Evolutionary conservation across 2,113 vertebrate genomes (phyloP), one percentile per base, ranked within the genome.

Genomic region (Corynorhinus townsendii): DNA sequence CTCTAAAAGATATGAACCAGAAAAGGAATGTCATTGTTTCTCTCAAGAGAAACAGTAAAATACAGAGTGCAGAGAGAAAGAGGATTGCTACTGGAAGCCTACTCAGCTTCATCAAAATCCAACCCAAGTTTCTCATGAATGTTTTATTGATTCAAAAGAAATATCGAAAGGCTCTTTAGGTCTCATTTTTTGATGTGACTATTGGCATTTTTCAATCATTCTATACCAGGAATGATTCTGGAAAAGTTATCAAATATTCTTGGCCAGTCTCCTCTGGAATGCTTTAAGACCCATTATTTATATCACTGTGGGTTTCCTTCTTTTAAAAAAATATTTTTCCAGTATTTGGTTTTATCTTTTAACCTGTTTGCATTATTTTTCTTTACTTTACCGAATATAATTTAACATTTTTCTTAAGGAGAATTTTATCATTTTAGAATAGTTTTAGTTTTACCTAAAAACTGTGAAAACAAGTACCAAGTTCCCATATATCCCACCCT

Each of bases 1-100:
- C 33, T 47, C 87, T 93, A 85, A 93, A 93, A 94, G 92, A 86
- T 94, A 40, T 84, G 90, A 95, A 94, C 77, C 91, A 93, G 93
- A 95, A 93, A 91, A 81, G 59, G 88, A 73, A 89, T 96, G 83
- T 94, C 68, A 89, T 68, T 30, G 54, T 75, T 73, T 87, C 90
- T 93, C 90, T 93, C 81, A 35, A 47, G 96, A 95, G 79, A 96
- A 82, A 95, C 40, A 14, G 17, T 94, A 62, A 85, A 93, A 89
- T 77, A 62, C 8, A 93, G 81, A 88, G 71, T 11, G n/a, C 35
- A 89, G 30, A 49, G 20, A 49, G 2, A 35, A 30, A 3, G 17
- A 75, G 9, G 17, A 14, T 17, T 68, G 82, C 47, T 43, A 10
- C 56, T 35, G 26, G 54, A 72, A 94, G 49, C 45, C 40, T n/a